Base-by-base conservation (phyloP, 2,113 vertebrate genomes). In the Elanus axillaris region DNA sequence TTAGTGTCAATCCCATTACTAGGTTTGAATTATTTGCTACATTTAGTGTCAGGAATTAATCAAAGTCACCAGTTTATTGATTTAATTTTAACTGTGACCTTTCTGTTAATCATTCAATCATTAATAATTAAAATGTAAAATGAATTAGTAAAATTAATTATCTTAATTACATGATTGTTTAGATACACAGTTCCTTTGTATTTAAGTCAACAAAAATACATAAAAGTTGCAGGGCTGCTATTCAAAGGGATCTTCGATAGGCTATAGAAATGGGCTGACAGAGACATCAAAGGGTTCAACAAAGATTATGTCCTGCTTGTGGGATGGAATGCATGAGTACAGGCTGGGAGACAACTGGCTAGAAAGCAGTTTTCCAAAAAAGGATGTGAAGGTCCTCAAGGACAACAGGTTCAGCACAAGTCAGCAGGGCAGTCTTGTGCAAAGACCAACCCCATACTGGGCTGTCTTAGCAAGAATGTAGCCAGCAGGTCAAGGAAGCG, bases 351-450 rank as follows among this genome's bases (percentile, higher is more conserved):
- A 77, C 29, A 40, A 47, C 50, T 75, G 72, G 4, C 34, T 52
- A 23, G 26, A 32, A 58, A 67, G 42, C 19, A 74, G 40, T 8
- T 16, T 23, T 63, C 48, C 71, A 69, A 43, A 43, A 56, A 23
- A 80, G 36, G 17, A 27, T 15, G 43, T 11, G 20, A 36, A 13
- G 25, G 45, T 40, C 10, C 25, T 17, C 21, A 48, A 16, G 77
- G 32, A 38, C 48, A 56, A 7, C 10, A 73, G 56, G 55, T 32
- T 56, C 40, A 42, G 6, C 15, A 8, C 0, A 0, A 47, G 21
- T 14, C 73, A 76, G 77, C 45, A 56, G 40, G 32, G 13, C 11
- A n/a, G 48, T 43, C 13, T 7, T 11, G 13, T 7, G 6, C 62
- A 68, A 36, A 78, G 32, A 77, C 71, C 59, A 78, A 48, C 17